Base-by-base conservation (phyloP, 2,113 vertebrate species). In the Festucalex cinctus region DNA sequence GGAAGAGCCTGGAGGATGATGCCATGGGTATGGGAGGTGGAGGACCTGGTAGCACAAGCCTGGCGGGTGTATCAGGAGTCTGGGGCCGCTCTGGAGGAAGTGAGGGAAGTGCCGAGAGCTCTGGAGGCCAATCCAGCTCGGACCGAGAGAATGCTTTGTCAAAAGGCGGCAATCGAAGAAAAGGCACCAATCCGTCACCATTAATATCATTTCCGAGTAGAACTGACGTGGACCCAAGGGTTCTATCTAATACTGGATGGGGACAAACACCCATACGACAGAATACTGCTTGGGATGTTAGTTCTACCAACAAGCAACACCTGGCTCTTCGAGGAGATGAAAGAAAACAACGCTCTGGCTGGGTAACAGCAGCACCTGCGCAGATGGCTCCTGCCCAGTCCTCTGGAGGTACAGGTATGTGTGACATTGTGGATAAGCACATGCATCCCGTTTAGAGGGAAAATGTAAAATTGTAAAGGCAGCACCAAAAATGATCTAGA, bases 181-280 rank as follows among this genome's bases (percentile, higher is more conserved):
- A 93, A 72, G 81, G 71, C 1, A 91, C 89, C 89, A 91, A 89
- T 20, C 81, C 93, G 90, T n/a, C 85, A 0, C 51, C 93, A 77
- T 77, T 93, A 80, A 84, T 91, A 85, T 88, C 92, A 44, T 89
- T 92, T 69, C 80, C 93, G 73, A 85, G 90, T 76, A 91, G 83
- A 86, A 86, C 88, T 9, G 95, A 99, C 77, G 81, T 99, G 82
- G 97, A 99, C 86, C 96, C 96, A 0, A 93, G 97, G 70, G 96
- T 99, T 85, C 93, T 99, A 22, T 99, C 94, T 87, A 98, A 99
- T 92, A 95, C 93, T 24, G 97, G 97, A 54, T 99, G 97, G 97
- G 97, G 97, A 77, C 96, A 99, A 91, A 99, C 95, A 61, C 97
- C 97, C 63, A 90, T 99, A 82, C 94, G 94, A 81, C 97, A 99